A percentile compares a stretch with the other conserved stretches of the same genome.
These are phyloP conservation scores for Tubulanus polymorphus DNA, from an alignment of 2,888 invertebrate genomes.

Conservation along the genomic window DNA sequence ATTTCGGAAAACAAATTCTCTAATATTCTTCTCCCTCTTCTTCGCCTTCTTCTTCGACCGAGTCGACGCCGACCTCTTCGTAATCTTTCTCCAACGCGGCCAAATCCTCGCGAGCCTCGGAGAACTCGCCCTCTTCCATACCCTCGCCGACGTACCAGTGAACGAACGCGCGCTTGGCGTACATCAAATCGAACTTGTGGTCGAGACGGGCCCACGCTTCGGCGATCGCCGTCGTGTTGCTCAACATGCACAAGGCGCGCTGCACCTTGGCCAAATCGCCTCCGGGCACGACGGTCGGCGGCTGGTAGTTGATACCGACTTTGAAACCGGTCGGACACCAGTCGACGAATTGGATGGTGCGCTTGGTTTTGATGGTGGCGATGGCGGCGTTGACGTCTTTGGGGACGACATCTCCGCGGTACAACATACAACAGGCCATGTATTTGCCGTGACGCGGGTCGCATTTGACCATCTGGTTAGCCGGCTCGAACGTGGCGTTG, in stretches of 20 bases:
- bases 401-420: constrained; percentile 51
- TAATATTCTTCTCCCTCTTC: constrained; percentile 43
- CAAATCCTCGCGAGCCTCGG: constrained; percentile 16
- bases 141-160: constrained; percentile 82
- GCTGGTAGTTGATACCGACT: constrained; percentile 80
- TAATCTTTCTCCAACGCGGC: constrained; percentile 20
- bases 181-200: constrained; percentile 78
- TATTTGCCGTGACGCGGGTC: constrained; percentile 54
- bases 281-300: constrained; percentile 63
- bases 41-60: constrained; percentile 6
- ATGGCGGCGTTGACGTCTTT: constrained; percentile 51
- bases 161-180: constrained; percentile 77
- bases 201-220: constrained; percentile 79
- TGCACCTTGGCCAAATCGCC: constrained; percentile 63
- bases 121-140: constrained; percentile 14
- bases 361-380: constrained; percentile 48
- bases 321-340: constrained; percentile 50
- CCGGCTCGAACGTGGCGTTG: constrained; percentile 44
- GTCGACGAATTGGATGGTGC: constrained; percentile 48
- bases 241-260: constrained; percentile 78
- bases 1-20: too few relatives aligned
- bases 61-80: constrained; percentile 21
- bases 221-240: constrained; percentile 87
- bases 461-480: constrained; percentile 51
- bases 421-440: constrained; percentile 56